Conservation (phyloP, 2,113 vertebrate genomes). For the Cavia aperea region DNA sequence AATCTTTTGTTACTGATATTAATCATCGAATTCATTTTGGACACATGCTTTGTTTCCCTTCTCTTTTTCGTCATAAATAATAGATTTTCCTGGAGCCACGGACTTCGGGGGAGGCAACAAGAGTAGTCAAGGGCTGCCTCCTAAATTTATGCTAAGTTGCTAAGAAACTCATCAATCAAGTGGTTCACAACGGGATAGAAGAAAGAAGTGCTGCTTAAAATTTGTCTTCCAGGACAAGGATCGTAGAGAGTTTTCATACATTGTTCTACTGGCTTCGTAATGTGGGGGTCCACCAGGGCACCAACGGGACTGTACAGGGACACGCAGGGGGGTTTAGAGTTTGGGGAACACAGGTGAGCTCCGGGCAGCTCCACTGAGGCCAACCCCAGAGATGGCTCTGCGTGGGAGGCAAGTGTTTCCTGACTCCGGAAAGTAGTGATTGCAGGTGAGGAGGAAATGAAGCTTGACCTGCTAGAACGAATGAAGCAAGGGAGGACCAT, state of each 20-base stretch:
- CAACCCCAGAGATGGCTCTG: neutral
- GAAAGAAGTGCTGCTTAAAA: neutral
- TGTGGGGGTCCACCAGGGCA: neutral
- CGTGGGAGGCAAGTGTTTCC: neutral
- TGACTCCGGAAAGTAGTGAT: neutral
- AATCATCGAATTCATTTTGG: neutral
- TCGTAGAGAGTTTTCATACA: neutral
- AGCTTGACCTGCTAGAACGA: neutral
- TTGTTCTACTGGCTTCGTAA: neutral
- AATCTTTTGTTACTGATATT: slow-evolving; percentile 5
- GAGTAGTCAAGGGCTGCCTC: neutral
- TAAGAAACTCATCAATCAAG: neutral
- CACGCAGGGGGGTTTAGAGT: neutral
- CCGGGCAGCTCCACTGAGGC: neutral
- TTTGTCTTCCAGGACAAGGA: neutral
- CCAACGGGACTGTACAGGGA: neutral
- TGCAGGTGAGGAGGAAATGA: neutral
- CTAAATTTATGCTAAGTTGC: neutral
- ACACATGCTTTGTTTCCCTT: neutral
- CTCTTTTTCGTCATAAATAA: slow-evolving; percentile 2
- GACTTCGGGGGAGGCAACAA: neutral
- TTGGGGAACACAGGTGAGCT: neutral
- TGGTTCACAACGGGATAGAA: neutral
- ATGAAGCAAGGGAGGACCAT: neutral
- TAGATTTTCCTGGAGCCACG: neutral